Base-by-base conservation (phyloP, 2,888 invertebrate species). In the Dynastes hyllus region DNA sequence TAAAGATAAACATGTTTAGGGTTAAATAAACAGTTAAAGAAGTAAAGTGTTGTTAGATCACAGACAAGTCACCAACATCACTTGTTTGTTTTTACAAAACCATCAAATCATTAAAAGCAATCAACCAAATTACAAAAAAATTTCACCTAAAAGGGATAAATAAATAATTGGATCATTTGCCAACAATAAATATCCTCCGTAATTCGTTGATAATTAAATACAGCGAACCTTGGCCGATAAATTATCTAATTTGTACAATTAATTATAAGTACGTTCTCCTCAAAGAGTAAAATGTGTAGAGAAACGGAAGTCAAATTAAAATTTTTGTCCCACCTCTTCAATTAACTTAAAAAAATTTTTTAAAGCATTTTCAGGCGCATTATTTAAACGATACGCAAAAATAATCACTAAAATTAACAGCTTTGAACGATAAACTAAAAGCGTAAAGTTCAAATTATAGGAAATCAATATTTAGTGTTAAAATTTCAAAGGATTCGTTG, bases 221-320 rank as follows among this genome's bases (percentile, higher is more conserved):
- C 27, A 37, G 53, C 53, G 13, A 16, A n/a, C n/a, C n/a, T 53
- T 53, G 13, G 53, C 2, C 22, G 55, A 16, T 0, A 58, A 58
- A 58, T 58, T 22, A 58, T 58, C 55, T 9, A 58, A 58, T 58
- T 58, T 22, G 8, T 58, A 58, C 22, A 58, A 58, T 58, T 22
- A 58, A 58, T 4, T 58, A 16, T 8, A 58, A 27, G 55, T n/a
- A 53, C 16, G 13, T 53, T 53, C 53, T 13, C n/a, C 53, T 13
- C n/a, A 53, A 53, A 53, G 53, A 53, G 13, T 13, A 13, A 16
- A 53, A 37, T 8, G 45, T 45, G 8, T 0, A 6, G 5, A 40
- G 40, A 55, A 55, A 55, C 55, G 4, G 22, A 55, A 63, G 63
- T 27, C 13, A 51, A 69, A 69, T 69, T 69, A 69, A 69, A 69